Base-by-base conservation (phyloP, 2,797 vertebrate species). In the Taeniopygia guttata region DNA sequence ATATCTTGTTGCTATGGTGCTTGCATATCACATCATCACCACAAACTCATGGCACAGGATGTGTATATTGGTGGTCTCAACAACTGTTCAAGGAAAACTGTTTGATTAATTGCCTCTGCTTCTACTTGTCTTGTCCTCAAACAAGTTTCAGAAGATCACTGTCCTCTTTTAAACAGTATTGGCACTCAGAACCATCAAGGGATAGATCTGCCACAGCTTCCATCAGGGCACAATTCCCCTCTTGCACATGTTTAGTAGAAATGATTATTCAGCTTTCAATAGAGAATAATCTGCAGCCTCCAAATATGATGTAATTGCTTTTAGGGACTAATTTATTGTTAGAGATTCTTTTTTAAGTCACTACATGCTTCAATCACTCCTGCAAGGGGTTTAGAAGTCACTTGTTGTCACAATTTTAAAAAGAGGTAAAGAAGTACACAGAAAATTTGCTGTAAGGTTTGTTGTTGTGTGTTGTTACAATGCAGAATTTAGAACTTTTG, bases 1-100 rank as follows among this genome's bases (percentile, higher is more conserved):
- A 76, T 79, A 95, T 95, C 95, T 96, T 42, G 91, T 95, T 96
- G 83, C 94, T 43, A 91, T 88, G 77, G 83, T 56, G 38, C 56
- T 49, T 26, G 20, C 76, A 76, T 91, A 96, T 91, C 91, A 72
- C 1, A 6, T 0, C 63, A 82, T 72, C 56, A 52, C 77, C 46
- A 1, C 90, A 60, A 84, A 82, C 9, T 72, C 62, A 15, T 92
- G 81, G 84, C 90, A 93, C 68, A 34, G 78, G 89, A 69, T 0
- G 0, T 76, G 56, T 51, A 9, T 89, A 92, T 51, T 95, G 95
- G 91, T 96, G 93, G 79, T 94, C 93, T 86, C 94, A 89, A 96
- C 92, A 93, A 66, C 70, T 60, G 26, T 86, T 94, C 63, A 72
- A 79, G 91, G 66, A 84, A 74, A 94, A 58, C 25, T 22, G n/a